A percentile compares a stretch with the other conserved stretches of the same genome.
Evolutionary conservation across 2,797 vertebrate genomes (phyloP).

Genomic region (Sebastes nivosus): DNA sequence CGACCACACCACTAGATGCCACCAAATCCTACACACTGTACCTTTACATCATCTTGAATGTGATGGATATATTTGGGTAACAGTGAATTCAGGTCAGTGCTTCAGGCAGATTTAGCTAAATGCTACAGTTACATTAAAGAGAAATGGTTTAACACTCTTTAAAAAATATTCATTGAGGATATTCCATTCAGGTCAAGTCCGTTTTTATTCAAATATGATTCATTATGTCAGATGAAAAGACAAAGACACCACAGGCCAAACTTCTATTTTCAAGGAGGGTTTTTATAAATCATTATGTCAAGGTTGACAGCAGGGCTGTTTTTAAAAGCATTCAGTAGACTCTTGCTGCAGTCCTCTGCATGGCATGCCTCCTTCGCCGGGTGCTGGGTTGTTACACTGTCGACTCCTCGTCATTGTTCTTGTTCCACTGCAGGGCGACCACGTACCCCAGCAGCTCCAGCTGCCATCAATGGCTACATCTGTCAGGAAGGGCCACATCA

Average conservation of each 20-base stretch:
- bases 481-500: constrained; percentile 49
- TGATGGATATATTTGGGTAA: not conserved
- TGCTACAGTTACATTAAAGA: not conserved
- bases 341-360: constrained; percentile 86
- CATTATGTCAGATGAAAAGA: not conserved
- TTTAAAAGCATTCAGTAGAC: constrained; percentile 63
- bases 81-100: constrained; percentile 13
- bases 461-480: constrained; percentile 84
- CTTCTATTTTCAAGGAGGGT: not conserved
- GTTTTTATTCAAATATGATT: not conserved
- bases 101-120: not conserved
- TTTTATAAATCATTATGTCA: constrained; percentile 1
- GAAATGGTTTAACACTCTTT: not conserved
- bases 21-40: too few relatives aligned
- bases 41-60: not conserved
- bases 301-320: not conserved
- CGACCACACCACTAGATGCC: too few relatives aligned
- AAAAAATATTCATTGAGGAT: not conserved
- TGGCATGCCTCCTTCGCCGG: constrained; percentile 72
- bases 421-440: constrained; percentile 83
- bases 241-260: not conserved
- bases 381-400: constrained; percentile 88
- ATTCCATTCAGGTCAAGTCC: not conserved
- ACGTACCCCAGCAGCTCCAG: constrained; percentile 93
- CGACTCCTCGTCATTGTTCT: constrained; percentile 81